Conservation (phyloP, 64 coral and sea anemone genomes). For the Pocillopora verrucosa region DNA sequence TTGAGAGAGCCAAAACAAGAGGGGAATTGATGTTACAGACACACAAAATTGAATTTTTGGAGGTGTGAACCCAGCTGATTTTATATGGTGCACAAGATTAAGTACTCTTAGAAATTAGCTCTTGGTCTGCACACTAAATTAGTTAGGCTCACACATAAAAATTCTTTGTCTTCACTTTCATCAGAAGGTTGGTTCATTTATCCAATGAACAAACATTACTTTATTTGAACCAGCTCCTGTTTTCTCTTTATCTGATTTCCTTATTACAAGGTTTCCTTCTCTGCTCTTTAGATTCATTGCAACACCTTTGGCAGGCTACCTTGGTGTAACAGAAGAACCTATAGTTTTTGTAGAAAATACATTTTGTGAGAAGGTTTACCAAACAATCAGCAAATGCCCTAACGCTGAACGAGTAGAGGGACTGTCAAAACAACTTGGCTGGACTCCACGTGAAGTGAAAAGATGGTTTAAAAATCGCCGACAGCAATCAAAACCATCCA, state of each 20-base stretch:
- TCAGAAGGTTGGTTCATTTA: too few species aligned
- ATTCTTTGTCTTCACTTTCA: too few species aligned
- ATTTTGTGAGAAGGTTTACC: constrained; percentile 86
- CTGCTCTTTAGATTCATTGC: constrained; percentile 74
- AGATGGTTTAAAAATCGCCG: constrained; percentile 81
- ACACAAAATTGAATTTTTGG: too few species aligned
- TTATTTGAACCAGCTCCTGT: too few species aligned
- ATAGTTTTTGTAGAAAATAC: constrained; percentile 51
- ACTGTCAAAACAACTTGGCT: constrained; percentile 82
- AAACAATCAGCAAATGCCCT: constrained; percentile 57
- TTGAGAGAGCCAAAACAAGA: too few species aligned
- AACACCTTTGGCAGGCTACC: constrained; percentile 53
- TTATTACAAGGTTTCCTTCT: background rate
- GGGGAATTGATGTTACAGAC: too few species aligned
- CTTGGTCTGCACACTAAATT: too few species aligned
- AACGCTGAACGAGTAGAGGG: constrained; percentile 50
- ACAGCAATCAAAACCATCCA: constrained; percentile 65
- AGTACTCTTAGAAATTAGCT: too few species aligned
- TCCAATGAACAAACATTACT: too few species aligned
- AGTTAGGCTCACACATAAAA: too few species aligned
- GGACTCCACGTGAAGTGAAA: constrained; percentile 70
- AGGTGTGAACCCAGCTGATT: too few species aligned
- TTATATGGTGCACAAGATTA: too few species aligned
- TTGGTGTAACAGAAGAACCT: constrained; percentile 79
- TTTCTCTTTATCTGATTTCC: background rate